phyloP scores from a whole-genome alignment of 1,140 invertebrate genomes.

The Drosophila nigrodunni region DNA sequence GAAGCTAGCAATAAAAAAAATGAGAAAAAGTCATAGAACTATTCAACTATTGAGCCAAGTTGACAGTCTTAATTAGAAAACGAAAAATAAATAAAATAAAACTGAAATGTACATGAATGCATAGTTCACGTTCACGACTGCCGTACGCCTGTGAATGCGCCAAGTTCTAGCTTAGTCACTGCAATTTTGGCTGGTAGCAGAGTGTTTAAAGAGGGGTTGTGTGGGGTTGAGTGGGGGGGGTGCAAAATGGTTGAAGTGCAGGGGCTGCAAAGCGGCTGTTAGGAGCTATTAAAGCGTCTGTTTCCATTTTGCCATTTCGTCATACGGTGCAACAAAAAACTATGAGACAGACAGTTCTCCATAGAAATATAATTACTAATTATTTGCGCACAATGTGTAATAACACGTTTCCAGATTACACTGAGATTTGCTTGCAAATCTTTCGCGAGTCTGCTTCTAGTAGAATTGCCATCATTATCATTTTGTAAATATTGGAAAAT shows the following conservation, averaged over 20 bases:
- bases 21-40: constrained; percentile 1
- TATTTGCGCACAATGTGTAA: constrained; percentile 27
- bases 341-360: constrained; percentile 7
- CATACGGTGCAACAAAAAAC: constrained; percentile 30
- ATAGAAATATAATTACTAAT: constrained; percentile 39
- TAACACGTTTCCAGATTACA: constrained; percentile 31
- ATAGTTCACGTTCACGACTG: constrained; percentile 4
- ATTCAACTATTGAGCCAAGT: constrained; percentile 14
- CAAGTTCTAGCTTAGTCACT: constrained; percentile 51
- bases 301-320: constrained; percentile 28
- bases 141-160: constrained; percentile 49
- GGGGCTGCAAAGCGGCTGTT: neutral
- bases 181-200: neutral
- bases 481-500: constrained; percentile 50
- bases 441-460: neutral
- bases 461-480: constrained; percentile 41
- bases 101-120: constrained; percentile 37
- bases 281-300: neutral
- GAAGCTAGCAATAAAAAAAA: neutral
- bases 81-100: neutral
- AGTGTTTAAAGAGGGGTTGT: too few species aligned
- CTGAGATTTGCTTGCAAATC: constrained; percentile 28
- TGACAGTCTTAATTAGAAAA: constrained; percentile 58
- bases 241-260: neutral
- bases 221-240: too few species aligned